Evolutionary conservation across 2,797 vertebrate genomes (phyloP).

Genomic region (Myotis pilosus): DNA sequence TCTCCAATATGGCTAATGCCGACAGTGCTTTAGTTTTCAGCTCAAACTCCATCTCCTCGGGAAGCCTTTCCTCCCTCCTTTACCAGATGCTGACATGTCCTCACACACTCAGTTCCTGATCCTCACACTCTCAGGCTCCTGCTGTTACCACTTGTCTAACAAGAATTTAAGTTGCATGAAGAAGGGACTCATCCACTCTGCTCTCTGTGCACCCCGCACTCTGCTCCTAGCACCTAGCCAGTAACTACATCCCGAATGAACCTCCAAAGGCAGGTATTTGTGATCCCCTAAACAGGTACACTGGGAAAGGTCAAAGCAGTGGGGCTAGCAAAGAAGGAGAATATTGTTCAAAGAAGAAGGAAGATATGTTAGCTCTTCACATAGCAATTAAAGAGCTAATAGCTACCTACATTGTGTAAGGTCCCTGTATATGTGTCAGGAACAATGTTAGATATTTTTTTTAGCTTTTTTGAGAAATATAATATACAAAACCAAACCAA

Average conservation of each 20-base stretch:
- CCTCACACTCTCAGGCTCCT: not conserved
- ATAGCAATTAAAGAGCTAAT: not conserved
- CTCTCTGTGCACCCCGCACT: not conserved
- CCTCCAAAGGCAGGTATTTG: not conserved
- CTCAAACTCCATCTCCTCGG: not conserved
- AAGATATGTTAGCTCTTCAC: not conserved
- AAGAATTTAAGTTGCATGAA: not conserved
- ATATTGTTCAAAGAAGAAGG: not conserved
- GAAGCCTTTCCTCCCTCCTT: not conserved
- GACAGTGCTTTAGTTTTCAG: not conserved
- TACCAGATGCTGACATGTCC: not conserved
- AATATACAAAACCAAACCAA: not conserved
- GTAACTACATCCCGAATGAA: not conserved
- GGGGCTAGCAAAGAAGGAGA: not conserved
- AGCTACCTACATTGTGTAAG: not conserved
- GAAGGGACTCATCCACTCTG: not conserved
- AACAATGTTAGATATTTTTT: not conserved
- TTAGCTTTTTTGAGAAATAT: not conserved
- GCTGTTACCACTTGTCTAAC: not conserved
- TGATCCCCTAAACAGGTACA: not conserved
- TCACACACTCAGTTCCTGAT: not conserved
- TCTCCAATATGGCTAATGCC: not conserved
- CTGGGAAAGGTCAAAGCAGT: not conserved
- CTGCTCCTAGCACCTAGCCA: not conserved
- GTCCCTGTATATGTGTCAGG: not conserved